Evolutionary conservation across 2,113 vertebrate genomes (phyloP).

Genomic region (Salminus brasiliensis): DNA sequence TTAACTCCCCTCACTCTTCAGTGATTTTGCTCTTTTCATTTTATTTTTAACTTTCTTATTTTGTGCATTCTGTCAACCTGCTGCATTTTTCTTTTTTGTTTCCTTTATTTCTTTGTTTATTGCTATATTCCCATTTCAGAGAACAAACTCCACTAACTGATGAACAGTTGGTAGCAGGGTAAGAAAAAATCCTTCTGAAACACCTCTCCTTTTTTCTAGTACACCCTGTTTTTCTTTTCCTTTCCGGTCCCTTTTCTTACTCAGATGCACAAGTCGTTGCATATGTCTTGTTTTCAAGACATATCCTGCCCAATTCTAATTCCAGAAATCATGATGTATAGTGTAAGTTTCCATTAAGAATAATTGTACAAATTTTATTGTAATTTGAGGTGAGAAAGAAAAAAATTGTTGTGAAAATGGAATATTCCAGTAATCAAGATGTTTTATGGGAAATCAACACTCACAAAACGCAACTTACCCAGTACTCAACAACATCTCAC

Average conservation of each 20-base stretch:
- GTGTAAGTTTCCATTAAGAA: slow-evolving; percentile 52
- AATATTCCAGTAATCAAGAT: slow-evolving; percentile 9
- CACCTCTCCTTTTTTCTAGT: slow-evolving; percentile 80
- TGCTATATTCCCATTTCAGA: slow-evolving; percentile 92
- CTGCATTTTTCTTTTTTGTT: slow-evolving; percentile 68
- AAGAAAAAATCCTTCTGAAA: slow-evolving; percentile 83
- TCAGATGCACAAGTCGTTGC: not conserved
- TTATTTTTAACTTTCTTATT: slow-evolving; percentile 68
- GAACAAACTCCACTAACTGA: slow-evolving; percentile 91
- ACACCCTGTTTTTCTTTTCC: slow-evolving; percentile 69
- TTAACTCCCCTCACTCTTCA: slow-evolving; percentile 58
- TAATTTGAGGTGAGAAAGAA: slow-evolving; percentile 6
- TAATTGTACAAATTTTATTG: slow-evolving; percentile 9
- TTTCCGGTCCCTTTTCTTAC: slow-evolving; percentile 51
- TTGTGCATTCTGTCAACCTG: slow-evolving; percentile 68
- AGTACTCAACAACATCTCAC: not conserved
- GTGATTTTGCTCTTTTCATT: slow-evolving; percentile 62
- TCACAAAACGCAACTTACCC: not conserved
- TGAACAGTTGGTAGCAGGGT: slow-evolving; percentile 95
- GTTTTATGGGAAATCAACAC: not conserved
- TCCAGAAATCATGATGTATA: slow-evolving; percentile 54
- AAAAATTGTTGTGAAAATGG: too few species aligned
- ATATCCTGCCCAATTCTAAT: slow-evolving; percentile 57
- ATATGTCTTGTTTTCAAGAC: slow-evolving; percentile 41
- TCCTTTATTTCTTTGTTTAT: slow-evolving; percentile 68